Percentiles rank a stretch among this genome's conserved stretches.
phyloP scores from a whole-genome alignment of 2,797 vertebrate genomes.

The Triplophysa yarkandensis region DNA sequence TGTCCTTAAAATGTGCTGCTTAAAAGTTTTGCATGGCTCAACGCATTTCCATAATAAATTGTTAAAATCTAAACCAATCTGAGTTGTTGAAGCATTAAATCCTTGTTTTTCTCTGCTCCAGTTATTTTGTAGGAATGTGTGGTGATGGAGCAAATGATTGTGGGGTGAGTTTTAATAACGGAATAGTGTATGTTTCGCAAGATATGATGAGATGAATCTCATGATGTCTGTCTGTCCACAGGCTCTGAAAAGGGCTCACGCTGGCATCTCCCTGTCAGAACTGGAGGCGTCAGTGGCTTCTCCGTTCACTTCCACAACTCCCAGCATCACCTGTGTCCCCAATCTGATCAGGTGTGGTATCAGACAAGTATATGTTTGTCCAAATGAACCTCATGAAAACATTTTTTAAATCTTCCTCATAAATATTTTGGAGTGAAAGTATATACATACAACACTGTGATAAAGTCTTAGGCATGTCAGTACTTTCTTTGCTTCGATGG shows the following conservation, averaged over 20 bases:
- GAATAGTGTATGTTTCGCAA: too few relatives aligned
- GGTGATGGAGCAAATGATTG: conserved; percentile 98
- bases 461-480: too few relatives aligned
- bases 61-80: neutral
- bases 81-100: neutral
- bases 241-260: conserved; percentile 95
- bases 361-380: too few relatives aligned
- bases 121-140: conserved; percentile 98
- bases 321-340: conserved; percentile 97
- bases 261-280: conserved; percentile 95
- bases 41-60: neutral
- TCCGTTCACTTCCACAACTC: conserved; percentile 93
- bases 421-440: neutral
- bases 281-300: conserved; percentile 97
- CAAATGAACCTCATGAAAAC: too few relatives aligned
- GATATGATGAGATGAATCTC: neutral
- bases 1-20: neutral
- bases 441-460: too few relatives aligned
- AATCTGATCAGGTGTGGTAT: conserved; percentile 89
- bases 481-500: too few relatives aligned
- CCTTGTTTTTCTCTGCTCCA: conserved; percentile 56
- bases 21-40: too few relatives aligned
- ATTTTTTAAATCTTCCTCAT: neutral
- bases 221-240: conserved; percentile 55
- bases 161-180: conserved; percentile 85